Base-by-base conservation (phyloP, 2,888 invertebrate genomes). In the Meiosimyza decipiens region DNA sequence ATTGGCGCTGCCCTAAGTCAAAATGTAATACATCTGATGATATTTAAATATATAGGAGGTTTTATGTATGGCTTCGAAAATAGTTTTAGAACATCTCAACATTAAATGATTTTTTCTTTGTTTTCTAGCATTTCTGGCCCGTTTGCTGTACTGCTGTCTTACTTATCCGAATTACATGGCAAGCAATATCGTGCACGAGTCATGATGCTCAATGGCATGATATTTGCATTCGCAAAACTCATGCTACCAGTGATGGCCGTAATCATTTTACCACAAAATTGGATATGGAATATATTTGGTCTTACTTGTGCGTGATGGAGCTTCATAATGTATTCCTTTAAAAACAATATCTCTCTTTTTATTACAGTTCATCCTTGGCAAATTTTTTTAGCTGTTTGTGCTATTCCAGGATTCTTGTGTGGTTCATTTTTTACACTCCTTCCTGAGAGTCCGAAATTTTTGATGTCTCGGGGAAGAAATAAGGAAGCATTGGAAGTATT, bases 131-230 rank as follows among this genome's bases (percentile, higher is more conserved):
- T 90, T 33, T 90, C 90, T 79, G 95, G 95, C 0, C 94, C 94
- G 0, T 91, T 92, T 81, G 93, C 94, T 0, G 91, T 94, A 13
- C 85, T 93, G 59, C 90, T 92, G 79, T 89, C 93, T 0, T 94
- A 94, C 83, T 81, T 94, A 59, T 91, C 93, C 0, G 95, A 95
- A 85, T 89, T 94, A 74, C 94, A 94, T 82, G 89, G 91, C 22
- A 88, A 90, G 0, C 89, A 90, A 76, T 89, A 93, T 75, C 89
- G 94, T 33, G 89, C 91, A 0, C 88, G 90, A n/a, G 90, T 93
- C 47, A 88, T 93, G 66, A 89, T 92, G 80, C 88, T 91, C 71
- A 88, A 91, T 16, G 92, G 93, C 54, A 87, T 92, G 55, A 90
- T 92, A 80, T 91, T 91, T 79, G 91, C 92, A 63, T 81, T 90